A percentile compares a stretch with the other conserved stretches of the same genome.
phyloP scores from a whole-genome alignment of 2,888 invertebrate species.

The Apomyelois bistriatella region DNA sequence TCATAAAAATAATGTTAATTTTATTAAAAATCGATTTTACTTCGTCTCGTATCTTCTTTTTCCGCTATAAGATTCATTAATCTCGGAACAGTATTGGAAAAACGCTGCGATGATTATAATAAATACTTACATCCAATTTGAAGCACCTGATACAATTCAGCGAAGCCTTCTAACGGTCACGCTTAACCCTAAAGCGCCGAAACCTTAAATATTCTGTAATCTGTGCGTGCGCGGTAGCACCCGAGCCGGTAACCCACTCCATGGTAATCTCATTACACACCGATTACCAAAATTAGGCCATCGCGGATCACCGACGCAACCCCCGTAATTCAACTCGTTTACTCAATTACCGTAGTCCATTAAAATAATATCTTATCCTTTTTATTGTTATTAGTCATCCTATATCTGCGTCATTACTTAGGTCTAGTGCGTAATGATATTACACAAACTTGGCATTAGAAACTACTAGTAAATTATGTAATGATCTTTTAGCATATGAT shows the following conservation, averaged over 20 bases:
- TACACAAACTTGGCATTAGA: background rate
- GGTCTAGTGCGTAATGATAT: background rate
- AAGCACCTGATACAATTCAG: slow-evolving; percentile 16
- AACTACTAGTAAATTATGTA: background rate
- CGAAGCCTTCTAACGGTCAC: slow-evolving; percentile 47
- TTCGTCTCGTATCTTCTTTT: too few relatives aligned
- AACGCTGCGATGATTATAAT: too few relatives aligned
- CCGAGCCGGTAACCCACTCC: slow-evolving; percentile 14
- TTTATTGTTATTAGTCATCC: background rate
- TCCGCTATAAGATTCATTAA: too few relatives aligned
- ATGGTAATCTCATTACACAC: slow-evolving; percentile 65
- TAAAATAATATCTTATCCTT: slow-evolving; percentile 9
- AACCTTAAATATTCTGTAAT: slow-evolving; percentile 69
- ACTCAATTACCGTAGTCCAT: slow-evolving; percentile 10
- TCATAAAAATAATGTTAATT: too few relatives aligned
- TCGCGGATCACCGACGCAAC: slow-evolving; percentile 18
- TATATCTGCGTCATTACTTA: background rate
- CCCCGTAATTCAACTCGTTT: slow-evolving; percentile 23
- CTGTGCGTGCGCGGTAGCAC: slow-evolving; percentile 45
- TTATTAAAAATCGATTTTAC: too few relatives aligned
- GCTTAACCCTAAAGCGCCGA: slow-evolving; percentile 72
- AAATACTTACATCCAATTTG: background rate
- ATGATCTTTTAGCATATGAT: too few relatives aligned
- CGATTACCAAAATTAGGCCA: slow-evolving; percentile 50
- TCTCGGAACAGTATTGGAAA: too few relatives aligned